Conservation (phyloP, 2,888 invertebrate species). For the Bhutanitis thaidina region DNA sequence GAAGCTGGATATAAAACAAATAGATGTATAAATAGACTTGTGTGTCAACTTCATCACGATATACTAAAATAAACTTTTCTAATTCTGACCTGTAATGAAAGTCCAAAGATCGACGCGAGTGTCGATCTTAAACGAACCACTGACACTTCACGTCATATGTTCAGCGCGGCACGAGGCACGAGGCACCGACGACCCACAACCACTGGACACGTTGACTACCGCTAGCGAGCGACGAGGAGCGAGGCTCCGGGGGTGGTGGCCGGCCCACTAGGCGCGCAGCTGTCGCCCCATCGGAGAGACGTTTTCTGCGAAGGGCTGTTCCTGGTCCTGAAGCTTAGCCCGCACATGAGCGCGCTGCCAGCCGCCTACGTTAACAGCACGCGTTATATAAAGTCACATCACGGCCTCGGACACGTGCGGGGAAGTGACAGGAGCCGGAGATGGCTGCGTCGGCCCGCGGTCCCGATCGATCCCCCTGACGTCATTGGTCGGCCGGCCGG, state of each 20-base stretch:
- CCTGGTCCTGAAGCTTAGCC: constrained; percentile 96
- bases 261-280: constrained; percentile 73
- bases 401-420: constrained; percentile 42
- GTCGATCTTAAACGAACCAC: background rate
- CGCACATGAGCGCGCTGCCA: constrained; percentile 89
- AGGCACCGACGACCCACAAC: constrained; percentile 1
- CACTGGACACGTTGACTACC: background rate
- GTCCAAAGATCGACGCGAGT: constrained; percentile 7
- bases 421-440: constrained; percentile 43
- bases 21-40: too few relatives aligned
- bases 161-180: background rate
- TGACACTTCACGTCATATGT: constrained; percentile 1
- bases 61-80: background rate
- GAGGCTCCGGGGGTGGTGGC: constrained; percentile 19
- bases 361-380: constrained; percentile 39
- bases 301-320: constrained; percentile 98
- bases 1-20: too few relatives aligned
- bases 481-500: constrained; percentile 49
- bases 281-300: constrained; percentile 97
- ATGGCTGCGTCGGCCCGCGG: constrained; percentile 29
- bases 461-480: constrained; percentile 65
- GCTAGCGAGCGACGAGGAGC: constrained; percentile 14
- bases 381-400: constrained; percentile 57
- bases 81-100: constrained; percentile 21
- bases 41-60: too few relatives aligned